Percentiles rank a stretch among this genome's conserved stretches.
These are phyloP conservation scores for Furcifer pardalis DNA, from an alignment of 2,797 vertebrate species.

Conservation along the genomic window DNA sequence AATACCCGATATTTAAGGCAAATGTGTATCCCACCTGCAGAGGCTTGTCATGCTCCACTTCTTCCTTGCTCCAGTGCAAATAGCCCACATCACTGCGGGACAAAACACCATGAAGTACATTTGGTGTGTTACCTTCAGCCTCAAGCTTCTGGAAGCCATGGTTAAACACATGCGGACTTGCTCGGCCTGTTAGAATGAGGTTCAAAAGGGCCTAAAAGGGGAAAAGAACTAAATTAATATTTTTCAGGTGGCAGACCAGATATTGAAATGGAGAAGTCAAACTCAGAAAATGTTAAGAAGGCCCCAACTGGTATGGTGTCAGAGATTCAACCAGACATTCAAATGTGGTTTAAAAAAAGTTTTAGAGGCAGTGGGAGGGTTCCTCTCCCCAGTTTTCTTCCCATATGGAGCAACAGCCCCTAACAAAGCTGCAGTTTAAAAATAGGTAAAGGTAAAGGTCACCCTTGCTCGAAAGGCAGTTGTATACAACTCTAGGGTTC, in stretches of 20 bases:
- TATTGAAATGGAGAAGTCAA: background rate
- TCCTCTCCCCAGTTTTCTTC: background rate
- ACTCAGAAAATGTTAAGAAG: background rate
- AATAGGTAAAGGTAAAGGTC: no score
- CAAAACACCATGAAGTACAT: conserved; percentile 73
- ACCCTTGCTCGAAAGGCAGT: no score
- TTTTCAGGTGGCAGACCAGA: accelerated
- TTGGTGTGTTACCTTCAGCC: conserved; percentile 62
- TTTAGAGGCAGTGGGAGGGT: background rate
- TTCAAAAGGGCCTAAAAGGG: conserved; percentile 81
- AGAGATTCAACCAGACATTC: background rate
- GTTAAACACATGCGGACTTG: conserved; percentile 79
- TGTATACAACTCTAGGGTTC: no score
- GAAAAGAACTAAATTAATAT: background rate
- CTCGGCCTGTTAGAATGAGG: conserved; percentile 83
- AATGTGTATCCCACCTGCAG: conserved; percentile 67
- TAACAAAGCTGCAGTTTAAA: no score
- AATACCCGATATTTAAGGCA: background rate
- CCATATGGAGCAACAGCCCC: no score
- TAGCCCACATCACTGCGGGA: conserved; percentile 81
- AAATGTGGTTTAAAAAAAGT: no score
- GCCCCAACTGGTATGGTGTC: background rate
- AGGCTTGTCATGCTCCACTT: conserved; percentile 56
- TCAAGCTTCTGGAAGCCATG: conserved; percentile 66
- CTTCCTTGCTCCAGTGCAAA: conserved; percentile 78